Evolutionary conservation across 92 coral and sea anemone genomes (phyloP).

Genomic region (Blastomussa wellsi): DNA sequence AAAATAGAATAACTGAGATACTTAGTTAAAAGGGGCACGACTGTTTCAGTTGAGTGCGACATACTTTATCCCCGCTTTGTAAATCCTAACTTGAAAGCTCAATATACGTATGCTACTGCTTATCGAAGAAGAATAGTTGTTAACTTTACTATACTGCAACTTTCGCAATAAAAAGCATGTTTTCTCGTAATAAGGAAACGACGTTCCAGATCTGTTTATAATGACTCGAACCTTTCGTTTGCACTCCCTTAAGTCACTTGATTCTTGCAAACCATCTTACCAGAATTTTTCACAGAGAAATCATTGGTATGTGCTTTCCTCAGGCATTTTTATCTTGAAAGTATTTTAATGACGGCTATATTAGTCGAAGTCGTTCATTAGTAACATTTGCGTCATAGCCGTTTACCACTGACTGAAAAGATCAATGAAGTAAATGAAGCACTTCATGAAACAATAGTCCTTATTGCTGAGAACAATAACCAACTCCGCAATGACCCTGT

Average conservation of each 20-base stretch:
- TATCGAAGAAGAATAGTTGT: neutral
- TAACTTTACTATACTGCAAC: neutral
- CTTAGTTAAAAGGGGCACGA: neutral
- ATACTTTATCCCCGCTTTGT: neutral
- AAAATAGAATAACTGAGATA: neutral
- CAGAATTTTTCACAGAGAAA: conserved; percentile 22
- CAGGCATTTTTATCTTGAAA: neutral
- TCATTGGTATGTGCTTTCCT: conserved; percentile 10
- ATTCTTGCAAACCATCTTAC: neutral
- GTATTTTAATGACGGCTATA: neutral
- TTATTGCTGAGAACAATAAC: conserved; percentile 7
- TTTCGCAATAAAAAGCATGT: neutral
- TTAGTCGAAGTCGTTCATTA: neutral
- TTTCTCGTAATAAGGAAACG: neutral
- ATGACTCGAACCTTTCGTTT: neutral
- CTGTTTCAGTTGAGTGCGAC: too few species aligned
- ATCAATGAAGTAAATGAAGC: conserved; percentile 2
- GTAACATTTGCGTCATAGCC: conserved; percentile 30
- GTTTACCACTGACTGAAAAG: neutral
- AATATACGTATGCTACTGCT: neutral
- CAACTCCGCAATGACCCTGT: neutral
- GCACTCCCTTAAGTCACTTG: neutral
- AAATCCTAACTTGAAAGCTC: neutral
- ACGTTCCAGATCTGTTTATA: neutral
- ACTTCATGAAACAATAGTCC: conserved; percentile 28